Percentiles rank a stretch among this genome's conserved stretches.
Conservation (phyloP, 2,113 vertebrate genomes). For the Gavia stellata region DNA sequence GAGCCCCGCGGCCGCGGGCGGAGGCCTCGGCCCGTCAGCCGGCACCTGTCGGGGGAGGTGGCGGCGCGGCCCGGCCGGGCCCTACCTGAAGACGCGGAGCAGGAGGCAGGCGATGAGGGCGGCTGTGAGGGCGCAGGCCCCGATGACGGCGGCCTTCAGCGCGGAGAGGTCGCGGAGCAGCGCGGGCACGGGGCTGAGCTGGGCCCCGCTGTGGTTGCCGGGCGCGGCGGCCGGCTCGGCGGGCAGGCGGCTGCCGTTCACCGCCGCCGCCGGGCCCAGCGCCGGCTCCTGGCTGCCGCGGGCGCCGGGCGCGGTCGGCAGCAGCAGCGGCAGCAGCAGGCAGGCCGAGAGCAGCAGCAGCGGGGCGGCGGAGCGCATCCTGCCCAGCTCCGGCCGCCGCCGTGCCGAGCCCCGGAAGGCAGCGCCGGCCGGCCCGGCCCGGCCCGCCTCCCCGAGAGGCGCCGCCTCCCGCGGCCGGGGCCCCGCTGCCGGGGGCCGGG, state of each 20-base stretch:
- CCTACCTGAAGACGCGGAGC: constrained; percentile 86
- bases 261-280: not conserved
- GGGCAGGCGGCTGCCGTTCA: not conserved
- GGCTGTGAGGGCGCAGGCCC: constrained; percentile 80
- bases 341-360: not conserved
- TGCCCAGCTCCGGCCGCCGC: not conserved
- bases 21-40: not conserved
- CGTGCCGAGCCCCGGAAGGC: not conserved
- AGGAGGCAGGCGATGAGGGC: constrained; percentile 84
- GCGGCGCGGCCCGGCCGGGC: not conserved
- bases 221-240: not conserved
- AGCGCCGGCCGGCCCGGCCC: not conserved
- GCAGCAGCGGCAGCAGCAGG: not conserved
- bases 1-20: not conserved
- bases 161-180: constrained; percentile 82
- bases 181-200: constrained; percentile 70
- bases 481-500: not conserved
- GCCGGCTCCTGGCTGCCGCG: constrained; percentile 61
- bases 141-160: constrained; percentile 84
- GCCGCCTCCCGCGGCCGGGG: not conserved
- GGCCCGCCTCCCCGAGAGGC: not conserved
- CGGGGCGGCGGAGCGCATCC: not conserved
- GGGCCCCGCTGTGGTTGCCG: constrained; percentile 55
- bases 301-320: not conserved
- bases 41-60: not conserved